phyloP scores from a whole-genome alignment of 2,888 invertebrate genomes.

The Oscheius sp. region DNA sequence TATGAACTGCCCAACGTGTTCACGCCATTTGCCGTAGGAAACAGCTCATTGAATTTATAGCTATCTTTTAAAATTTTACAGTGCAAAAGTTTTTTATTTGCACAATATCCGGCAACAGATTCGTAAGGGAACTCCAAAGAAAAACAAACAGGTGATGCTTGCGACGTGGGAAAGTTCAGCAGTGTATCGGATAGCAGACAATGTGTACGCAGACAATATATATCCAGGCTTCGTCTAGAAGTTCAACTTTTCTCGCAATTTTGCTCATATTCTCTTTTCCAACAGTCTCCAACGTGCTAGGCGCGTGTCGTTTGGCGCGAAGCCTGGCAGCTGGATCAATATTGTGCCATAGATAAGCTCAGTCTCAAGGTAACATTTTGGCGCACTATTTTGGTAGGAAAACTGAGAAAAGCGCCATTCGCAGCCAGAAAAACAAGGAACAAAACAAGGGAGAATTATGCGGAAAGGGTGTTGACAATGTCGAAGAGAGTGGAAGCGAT shows the following conservation, averaged over 20 bases:
- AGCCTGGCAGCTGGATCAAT: constrained; percentile 23
- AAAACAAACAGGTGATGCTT: constrained; percentile 20
- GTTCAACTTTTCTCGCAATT: not conserved
- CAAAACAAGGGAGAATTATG: not conserved
- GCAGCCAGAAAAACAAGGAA: not conserved
- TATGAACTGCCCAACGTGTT: no score
- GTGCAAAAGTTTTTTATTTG: constrained; percentile 16
- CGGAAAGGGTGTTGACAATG: no score
- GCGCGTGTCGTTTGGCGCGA: constrained; percentile 21
- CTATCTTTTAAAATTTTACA: not conserved
- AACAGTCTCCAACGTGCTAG: not conserved
- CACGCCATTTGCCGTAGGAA: no score
- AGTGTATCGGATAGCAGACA: constrained; percentile 35
- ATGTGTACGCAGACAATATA: constrained; percentile 27
- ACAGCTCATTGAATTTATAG: not conserved
- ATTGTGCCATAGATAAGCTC: constrained; percentile 32
- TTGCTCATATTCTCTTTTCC: not conserved
- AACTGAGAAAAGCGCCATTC: not conserved
- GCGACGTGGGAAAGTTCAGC: constrained; percentile 30
- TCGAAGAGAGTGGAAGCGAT: no score
- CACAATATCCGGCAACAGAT: constrained; percentile 7
- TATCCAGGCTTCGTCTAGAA: constrained; percentile 1
- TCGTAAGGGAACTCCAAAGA: constrained; percentile 2
- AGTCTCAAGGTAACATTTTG: not conserved
- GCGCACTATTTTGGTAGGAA: not conserved